Conservation (phyloP, 2,797 vertebrate species). For the Hippoglossus hippoglossus region DNA sequence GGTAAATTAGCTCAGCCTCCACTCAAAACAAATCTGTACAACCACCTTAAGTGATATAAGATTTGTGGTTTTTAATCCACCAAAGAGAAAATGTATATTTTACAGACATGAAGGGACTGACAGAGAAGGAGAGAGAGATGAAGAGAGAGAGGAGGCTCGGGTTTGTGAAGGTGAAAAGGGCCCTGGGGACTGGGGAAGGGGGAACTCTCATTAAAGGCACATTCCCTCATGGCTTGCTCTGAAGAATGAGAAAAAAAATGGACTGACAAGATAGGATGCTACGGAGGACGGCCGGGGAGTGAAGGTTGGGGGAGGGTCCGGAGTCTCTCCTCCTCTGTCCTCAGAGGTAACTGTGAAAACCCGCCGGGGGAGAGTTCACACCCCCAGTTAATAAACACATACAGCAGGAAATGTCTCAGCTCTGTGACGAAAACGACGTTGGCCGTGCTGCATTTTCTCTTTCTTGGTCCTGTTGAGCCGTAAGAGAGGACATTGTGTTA, state of each 20-base stretch:
- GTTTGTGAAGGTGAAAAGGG: slow-evolving; percentile 74
- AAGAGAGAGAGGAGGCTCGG: slow-evolving; percentile 32
- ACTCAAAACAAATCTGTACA: slow-evolving; percentile 29
- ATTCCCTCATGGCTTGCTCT: slow-evolving; percentile 60
- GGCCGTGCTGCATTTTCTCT: slow-evolving; percentile 46
- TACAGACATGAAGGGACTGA: slow-evolving; percentile 36
- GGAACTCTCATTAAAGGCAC: slow-evolving; percentile 72
- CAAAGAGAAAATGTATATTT: slow-evolving; percentile 64
- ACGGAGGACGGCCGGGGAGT: slow-evolving; percentile 41
- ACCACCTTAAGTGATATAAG: slow-evolving; percentile 11
- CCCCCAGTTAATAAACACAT: slow-evolving; percentile 80
- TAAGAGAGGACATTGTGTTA: slow-evolving; percentile 5
- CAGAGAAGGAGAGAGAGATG: slow-evolving; percentile 9
- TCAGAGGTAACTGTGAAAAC: slow-evolving; percentile 80
- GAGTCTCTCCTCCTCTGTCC: slow-evolving; percentile 46
- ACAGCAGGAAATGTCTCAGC: slow-evolving; percentile 74
- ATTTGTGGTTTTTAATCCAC: slow-evolving; percentile 37
- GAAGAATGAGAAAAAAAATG: slow-evolving; percentile 50
- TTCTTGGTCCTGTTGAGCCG: slow-evolving; percentile 20
- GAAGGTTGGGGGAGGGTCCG: slow-evolving; percentile 56
- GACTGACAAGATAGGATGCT: slow-evolving; percentile 60
- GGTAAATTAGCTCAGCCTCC: slow-evolving; percentile 6
- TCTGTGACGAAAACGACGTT: slow-evolving; percentile 62
- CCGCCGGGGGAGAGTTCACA: slow-evolving; percentile 69
- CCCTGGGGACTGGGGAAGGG: slow-evolving; percentile 54